Percentiles rank a stretch among this genome's conserved stretches.
These are phyloP conservation scores for Ostrea edulis DNA, from an alignment of 1,140 invertebrate genomes.

Conservation along the genomic window DNA sequence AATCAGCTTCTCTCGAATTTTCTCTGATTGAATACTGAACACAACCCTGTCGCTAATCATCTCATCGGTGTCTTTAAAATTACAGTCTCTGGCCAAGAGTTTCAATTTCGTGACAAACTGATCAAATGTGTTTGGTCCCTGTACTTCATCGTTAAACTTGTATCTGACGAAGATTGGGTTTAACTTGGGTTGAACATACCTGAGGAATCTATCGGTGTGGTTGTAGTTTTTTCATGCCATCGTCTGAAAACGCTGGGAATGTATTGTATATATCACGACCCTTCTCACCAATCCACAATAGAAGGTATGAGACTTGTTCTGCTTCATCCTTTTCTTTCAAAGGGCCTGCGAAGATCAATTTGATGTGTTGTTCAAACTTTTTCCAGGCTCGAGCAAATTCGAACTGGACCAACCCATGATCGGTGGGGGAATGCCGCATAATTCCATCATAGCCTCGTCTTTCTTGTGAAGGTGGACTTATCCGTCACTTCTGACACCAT, in stretches of 20 bases:
- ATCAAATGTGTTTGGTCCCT: not conserved
- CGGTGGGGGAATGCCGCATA: not conserved
- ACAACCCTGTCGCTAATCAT: slow-evolving; percentile 33
- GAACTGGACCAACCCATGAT: not conserved
- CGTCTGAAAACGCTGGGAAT: slow-evolving; percentile 13
- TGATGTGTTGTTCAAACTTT: slow-evolving; percentile 49
- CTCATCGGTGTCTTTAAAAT: slow-evolving; percentile 35
- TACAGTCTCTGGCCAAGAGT: not conserved
- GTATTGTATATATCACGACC: slow-evolving; percentile 48
- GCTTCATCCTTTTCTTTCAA: slow-evolving; percentile 51
- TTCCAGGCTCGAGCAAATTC: slow-evolving; percentile 53
- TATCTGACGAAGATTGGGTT: slow-evolving; percentile 46
- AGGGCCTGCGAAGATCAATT: slow-evolving; percentile 51
- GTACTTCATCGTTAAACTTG: slow-evolving; percentile 41
- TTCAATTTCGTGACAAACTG: slow-evolving; percentile 30
- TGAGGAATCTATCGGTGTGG: slow-evolving; percentile 41
- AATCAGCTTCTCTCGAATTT: slow-evolving; percentile 26
- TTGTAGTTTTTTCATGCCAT: slow-evolving; percentile 47
- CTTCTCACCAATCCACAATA: slow-evolving; percentile 53
- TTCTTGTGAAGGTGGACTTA: not conserved
- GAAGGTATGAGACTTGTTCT: slow-evolving; percentile 39
- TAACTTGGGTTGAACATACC: slow-evolving; percentile 49
- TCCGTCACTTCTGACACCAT: not conserved
- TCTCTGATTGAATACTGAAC: slow-evolving; percentile 16
- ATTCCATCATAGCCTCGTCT: not conserved